These are phyloP conservation scores for Phenacoccus solenopsis DNA, from an alignment of 1,140 invertebrate species.

Conservation along the genomic window DNA sequence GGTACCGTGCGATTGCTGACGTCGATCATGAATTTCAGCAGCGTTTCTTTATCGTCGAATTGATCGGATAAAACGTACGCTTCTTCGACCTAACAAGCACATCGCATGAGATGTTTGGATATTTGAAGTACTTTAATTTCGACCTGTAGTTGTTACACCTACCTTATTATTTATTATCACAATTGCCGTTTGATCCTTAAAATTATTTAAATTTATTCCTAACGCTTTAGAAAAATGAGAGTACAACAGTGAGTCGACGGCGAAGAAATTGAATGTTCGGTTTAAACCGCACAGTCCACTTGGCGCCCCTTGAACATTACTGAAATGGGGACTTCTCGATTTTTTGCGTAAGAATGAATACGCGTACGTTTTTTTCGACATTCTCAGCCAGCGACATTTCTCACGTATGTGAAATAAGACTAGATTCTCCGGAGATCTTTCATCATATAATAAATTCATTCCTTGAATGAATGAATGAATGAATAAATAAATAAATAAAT, in stretches of 20 bases:
- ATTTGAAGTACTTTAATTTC: no score
- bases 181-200: constrained; percentile 48
- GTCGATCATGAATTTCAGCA: background rate
- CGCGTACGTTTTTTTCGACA: background rate
- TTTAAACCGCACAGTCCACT: constrained; percentile 47
- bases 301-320: constrained; percentile 26
- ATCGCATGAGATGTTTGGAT: no score
- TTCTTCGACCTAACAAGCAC: constrained; percentile 4
- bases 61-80: background rate
- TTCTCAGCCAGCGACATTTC: background rate
- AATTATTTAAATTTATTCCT: constrained; percentile 48
- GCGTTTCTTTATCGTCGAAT: background rate
- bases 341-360: background rate
- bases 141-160: constrained; percentile 30
- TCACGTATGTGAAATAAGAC: constrained; percentile 9
- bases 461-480: no score
- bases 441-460: background rate
- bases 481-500: no score
- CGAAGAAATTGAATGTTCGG: constrained; percentile 49
- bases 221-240: constrained; percentile 57
- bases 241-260: constrained; percentile 54
- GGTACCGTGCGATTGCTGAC: background rate
- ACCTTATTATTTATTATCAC: constrained; percentile 61
- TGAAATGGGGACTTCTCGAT: background rate
- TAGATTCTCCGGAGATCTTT: constrained; percentile 13